phyloP scores from a whole-genome alignment of 1,140 invertebrate species.

The Drosophila persimilis region DNA sequence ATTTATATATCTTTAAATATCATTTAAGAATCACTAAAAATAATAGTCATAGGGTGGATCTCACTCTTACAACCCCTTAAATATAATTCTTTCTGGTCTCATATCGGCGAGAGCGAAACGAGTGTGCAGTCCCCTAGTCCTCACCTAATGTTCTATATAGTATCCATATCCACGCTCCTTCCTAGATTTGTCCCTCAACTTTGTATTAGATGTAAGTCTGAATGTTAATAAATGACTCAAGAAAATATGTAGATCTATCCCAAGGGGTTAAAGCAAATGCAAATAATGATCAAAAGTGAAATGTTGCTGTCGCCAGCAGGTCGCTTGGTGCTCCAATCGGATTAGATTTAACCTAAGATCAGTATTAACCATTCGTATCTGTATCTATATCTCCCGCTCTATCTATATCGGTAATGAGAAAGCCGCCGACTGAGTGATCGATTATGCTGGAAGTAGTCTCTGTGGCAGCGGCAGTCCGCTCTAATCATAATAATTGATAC shows the following conservation, averaged over 20 bases:
- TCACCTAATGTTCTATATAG: no score
- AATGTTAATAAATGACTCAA: not conserved
- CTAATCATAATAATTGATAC: conserved; percentile 77
- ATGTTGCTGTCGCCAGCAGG: conserved; percentile 34
- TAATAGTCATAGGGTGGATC: no score
- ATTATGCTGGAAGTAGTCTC: conserved; percentile 63
- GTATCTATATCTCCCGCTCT: conserved; percentile 8
- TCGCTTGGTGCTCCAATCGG: conserved; percentile 16
- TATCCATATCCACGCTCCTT: no score
- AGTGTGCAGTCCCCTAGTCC: no score
- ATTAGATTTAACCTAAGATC: conserved; percentile 6
- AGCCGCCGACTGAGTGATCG: conserved; percentile 68
- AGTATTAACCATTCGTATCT: not conserved
- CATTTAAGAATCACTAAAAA: no score
- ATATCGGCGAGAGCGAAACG: no score
- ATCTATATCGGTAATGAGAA: conserved; percentile 20
- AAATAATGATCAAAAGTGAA: conserved; percentile 30
- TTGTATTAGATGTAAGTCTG: no score
- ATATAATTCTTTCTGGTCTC: no score
- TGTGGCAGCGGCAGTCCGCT: conserved; percentile 25
- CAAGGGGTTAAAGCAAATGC: conserved; percentile 33
- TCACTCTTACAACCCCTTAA: no score
- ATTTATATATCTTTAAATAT: no score
- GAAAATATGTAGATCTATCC: not conserved
- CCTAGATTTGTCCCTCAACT: no score